Conservation (phyloP, 2,113 vertebrate genomes). For the Galbula dea region DNA sequence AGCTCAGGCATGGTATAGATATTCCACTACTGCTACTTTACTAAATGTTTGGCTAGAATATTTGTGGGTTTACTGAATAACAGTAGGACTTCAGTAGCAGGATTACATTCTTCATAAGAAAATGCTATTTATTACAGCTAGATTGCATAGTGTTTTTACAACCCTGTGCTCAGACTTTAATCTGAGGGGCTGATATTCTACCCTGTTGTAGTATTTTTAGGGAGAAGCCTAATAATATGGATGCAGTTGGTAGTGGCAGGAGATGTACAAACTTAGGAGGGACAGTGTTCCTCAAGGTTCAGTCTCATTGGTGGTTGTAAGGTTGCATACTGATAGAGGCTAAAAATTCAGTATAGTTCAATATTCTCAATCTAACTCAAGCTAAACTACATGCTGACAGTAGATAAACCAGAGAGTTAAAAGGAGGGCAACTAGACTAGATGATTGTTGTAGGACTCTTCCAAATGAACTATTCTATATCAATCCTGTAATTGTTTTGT, state of each 20-base stretch:
- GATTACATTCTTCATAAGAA: not conserved
- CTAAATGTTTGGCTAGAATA: not conserved
- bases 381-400: not conserved
- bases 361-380: not conserved
- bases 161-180: not conserved
- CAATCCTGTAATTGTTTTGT: not conserved
- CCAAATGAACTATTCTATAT: not conserved
- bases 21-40: not conserved
- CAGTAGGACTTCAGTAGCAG: not conserved
- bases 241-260: not conserved
- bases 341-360: not conserved
- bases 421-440: not conserved
- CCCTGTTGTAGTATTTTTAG: not conserved
- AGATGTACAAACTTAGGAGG: not conserved
- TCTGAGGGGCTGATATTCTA: not conserved
- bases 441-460: not conserved
- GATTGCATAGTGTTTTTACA: not conserved
- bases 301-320: not conserved
- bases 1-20: not conserved
- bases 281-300: not conserved
- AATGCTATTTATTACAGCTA: not conserved
- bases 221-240: not conserved
- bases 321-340: not conserved
- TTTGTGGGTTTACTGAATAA: not conserved
- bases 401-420: too few species aligned